phyloP scores from a whole-genome alignment of 2,113 vertebrate species.

The Puffinus mauretanicus region DNA sequence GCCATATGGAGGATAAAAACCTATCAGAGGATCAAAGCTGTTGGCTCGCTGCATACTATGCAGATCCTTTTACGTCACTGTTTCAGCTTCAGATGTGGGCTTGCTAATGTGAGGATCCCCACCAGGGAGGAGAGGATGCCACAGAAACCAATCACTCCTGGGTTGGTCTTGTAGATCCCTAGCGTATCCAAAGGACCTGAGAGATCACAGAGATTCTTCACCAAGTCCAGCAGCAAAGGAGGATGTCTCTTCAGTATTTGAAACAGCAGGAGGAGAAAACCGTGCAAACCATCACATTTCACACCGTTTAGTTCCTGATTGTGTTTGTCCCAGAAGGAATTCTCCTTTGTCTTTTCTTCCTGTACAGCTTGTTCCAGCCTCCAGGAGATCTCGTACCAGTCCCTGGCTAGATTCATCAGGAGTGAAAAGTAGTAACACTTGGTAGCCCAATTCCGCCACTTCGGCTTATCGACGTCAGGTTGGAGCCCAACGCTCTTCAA shows the following conservation, averaged over 20 bases:
- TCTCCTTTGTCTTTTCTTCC: constrained; percentile 45
- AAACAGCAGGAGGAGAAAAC: constrained; percentile 75
- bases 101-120: constrained; percentile 82
- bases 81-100: constrained; percentile 83
- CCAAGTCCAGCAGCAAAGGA: constrained; percentile 81
- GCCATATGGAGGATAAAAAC: not conserved
- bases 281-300: constrained; percentile 71
- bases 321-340: not conserved
- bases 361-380: constrained; percentile 69
- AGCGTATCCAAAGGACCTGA: constrained; percentile 85
- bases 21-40: not conserved
- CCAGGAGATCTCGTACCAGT: constrained; percentile 81
- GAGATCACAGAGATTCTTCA: constrained; percentile 92
- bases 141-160: constrained; percentile 85
- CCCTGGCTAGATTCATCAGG: constrained; percentile 80
- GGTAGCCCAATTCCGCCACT: constrained; percentile 81
- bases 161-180: constrained; percentile 82
- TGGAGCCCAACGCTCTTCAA: constrained; percentile 76
- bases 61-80: not conserved
- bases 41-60: not conserved
- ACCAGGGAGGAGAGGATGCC: constrained; percentile 90
- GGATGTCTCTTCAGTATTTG: constrained; percentile 79
- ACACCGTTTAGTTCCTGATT: constrained; percentile 41
- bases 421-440: constrained; percentile 85
- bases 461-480: constrained; percentile 73